These are phyloP conservation scores for Mythimna ferrago DNA, from an alignment of 2,888 invertebrate species.

Conservation along the genomic window DNA sequence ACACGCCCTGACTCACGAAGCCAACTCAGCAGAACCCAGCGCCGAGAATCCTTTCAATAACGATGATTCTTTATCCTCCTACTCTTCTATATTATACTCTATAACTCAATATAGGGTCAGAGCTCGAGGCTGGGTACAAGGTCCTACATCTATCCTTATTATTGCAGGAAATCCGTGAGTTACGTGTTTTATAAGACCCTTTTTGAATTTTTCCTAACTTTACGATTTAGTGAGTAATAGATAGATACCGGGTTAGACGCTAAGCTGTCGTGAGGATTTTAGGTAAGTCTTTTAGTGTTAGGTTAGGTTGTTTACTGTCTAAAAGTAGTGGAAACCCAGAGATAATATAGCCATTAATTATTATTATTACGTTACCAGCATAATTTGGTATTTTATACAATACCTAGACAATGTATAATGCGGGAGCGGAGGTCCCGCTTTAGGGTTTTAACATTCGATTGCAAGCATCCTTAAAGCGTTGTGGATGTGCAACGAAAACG, in stretches of 20 bases:
- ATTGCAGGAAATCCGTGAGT: constrained; percentile 39
- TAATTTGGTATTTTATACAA: no score
- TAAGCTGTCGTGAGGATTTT: neutral
- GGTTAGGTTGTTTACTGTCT: no score
- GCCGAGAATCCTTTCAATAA: constrained; percentile 25
- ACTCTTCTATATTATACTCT: constrained; percentile 46
- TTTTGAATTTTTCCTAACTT: constrained; percentile 32
- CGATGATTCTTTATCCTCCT: constrained; percentile 30
- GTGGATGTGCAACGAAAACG: no score
- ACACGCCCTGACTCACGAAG: constrained; percentile 5
- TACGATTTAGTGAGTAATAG: constrained; percentile 5
- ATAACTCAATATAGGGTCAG: constrained; percentile 58
- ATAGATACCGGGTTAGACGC: neutral
- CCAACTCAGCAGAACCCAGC: constrained; percentile 11
- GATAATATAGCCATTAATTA: no score
- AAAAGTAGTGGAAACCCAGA: no score
- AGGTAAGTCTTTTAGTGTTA: neutral
- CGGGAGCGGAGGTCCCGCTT: no score
- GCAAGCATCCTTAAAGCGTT: no score
- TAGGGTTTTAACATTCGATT: no score
- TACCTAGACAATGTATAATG: no score
- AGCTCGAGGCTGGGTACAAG: constrained; percentile 27
- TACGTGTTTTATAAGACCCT: constrained; percentile 19
- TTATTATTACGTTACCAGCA: no score
- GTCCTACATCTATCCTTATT: constrained; percentile 51